Base-by-base conservation (phyloP, 2,113 vertebrate species). In the Pogonocichla stellata region DNA sequence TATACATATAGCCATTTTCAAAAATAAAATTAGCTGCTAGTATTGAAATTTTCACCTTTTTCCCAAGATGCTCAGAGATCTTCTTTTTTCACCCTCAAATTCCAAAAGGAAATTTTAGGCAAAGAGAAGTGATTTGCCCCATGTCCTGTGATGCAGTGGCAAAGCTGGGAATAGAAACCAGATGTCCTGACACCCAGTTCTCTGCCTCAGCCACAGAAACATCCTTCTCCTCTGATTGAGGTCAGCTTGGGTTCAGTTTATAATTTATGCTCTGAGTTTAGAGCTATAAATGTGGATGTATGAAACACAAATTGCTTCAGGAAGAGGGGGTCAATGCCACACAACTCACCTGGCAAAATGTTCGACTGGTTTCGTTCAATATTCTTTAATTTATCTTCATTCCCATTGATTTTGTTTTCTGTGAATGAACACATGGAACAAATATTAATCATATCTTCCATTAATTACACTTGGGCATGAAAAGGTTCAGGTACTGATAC, bases 311-410 rank as follows among this genome's bases (percentile, higher is more conserved):
- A 38, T 64, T 93, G n/a, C 80, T 83, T 85, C 58, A 80, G 73
- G 53, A 90, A 62, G 51, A 42, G 34, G 23, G 77, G 33, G 17
- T 10, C 57, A 88, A 36, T n/a, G 86, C 38, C 93, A 84, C 19
- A 78, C 45, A 80, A 95, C 97, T 96, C 92, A 99, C 99, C 99
- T 17, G 99, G 99, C 86, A 99, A 97, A 94, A 99, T 99, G 89
- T 99, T 99, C 3, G 99, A 99, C 42, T 98, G 98, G 94, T 99
- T 99, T 74, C 99, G 98, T 91, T 99, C 99, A 5, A 98, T 81
- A 85, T 95, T 98, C 97, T 99, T 99, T 92, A 95, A 97, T 94
- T 99, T 99, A 66, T 99, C 99, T 33, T 99, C 99, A 74, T 47
- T 97, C 67, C 95, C 97, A 91, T 98, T 98, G 66, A 97, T 98